A percentile compares a stretch with the other conserved stretches of the same genome.
These are phyloP conservation scores for Struthio camelus DNA, from an alignment of 2,113 vertebrate species.

Conservation along the genomic window DNA sequence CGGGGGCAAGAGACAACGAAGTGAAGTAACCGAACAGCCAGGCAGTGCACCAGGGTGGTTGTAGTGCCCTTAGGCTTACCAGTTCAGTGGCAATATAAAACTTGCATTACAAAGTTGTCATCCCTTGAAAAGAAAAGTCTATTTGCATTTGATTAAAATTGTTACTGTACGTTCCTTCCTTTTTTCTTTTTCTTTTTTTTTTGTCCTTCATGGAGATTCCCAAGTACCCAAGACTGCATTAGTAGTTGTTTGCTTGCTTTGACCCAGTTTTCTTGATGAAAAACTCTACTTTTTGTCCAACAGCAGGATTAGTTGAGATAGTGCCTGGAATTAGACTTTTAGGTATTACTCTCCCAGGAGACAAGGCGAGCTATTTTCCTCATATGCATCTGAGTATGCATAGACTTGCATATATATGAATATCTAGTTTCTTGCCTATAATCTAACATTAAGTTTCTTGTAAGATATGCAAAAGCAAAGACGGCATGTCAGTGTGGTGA, in stretches of 20 bases:
- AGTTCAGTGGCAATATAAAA: background rate
- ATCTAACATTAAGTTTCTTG: background rate
- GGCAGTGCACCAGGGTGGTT: background rate
- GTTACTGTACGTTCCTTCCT: background rate
- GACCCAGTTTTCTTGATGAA: background rate
- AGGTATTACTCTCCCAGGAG: background rate
- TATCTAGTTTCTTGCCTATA: background rate
- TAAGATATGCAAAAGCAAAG: constrained; percentile 17
- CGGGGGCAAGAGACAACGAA: background rate
- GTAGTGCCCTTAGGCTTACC: background rate
- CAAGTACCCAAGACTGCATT: background rate
- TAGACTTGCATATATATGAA: background rate
- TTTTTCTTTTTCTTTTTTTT: background rate
- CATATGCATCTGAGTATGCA: background rate
- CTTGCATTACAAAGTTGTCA: background rate
- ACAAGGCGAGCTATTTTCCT: background rate
- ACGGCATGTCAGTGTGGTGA: background rate
- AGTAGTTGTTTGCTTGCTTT: background rate
- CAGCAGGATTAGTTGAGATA: background rate
- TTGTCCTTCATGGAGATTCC: background rate
- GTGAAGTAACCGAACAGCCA: background rate
- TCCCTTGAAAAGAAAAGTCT: background rate
- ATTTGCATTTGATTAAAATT: background rate
- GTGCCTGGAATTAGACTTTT: background rate
- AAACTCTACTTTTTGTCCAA: background rate